Conservation (phyloP, 2,113 vertebrate genomes). For the Onychostruthus taczanowskii region DNA sequence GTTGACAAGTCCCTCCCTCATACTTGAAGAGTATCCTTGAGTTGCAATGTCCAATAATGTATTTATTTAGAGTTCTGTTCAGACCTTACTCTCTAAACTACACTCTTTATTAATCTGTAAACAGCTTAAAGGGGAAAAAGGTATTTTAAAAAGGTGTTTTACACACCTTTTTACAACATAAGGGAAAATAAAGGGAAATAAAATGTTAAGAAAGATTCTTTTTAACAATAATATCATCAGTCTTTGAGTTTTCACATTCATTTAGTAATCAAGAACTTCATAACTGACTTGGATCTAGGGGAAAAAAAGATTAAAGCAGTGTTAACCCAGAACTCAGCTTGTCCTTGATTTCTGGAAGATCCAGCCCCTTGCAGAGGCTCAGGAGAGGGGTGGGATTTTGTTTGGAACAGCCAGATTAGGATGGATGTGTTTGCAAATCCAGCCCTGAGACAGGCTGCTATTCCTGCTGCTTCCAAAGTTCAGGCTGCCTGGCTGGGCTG, state of each 20-base stretch:
- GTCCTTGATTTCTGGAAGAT: not conserved
- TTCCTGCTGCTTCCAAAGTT: not conserved
- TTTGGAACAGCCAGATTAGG: too few relatives aligned
- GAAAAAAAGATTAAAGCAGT: not conserved
- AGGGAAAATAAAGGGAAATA: not conserved
- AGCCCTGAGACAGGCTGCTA: accelerated
- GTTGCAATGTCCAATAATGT: not conserved
- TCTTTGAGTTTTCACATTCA: not conserved
- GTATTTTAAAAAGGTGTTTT: not conserved
- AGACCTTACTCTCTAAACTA: not conserved
- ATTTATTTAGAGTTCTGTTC: not conserved
- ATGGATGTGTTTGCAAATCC: not conserved
- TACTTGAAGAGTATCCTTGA: not conserved
- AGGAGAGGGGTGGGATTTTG: not conserved
- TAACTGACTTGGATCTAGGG: not conserved
- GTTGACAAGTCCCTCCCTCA: not conserved
- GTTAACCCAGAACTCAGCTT: not conserved
- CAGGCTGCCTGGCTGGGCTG: not conserved
- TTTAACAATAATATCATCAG: not conserved
- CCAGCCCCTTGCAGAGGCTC: not conserved
- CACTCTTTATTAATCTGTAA: not conserved
- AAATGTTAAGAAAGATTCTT: not conserved
- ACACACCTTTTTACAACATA: not conserved
- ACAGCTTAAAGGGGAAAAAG: not conserved
- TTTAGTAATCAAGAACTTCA: not conserved